phyloP scores from a whole-genome alignment of 1,140 invertebrate genomes.

The Stegodyphus dumicola region DNA sequence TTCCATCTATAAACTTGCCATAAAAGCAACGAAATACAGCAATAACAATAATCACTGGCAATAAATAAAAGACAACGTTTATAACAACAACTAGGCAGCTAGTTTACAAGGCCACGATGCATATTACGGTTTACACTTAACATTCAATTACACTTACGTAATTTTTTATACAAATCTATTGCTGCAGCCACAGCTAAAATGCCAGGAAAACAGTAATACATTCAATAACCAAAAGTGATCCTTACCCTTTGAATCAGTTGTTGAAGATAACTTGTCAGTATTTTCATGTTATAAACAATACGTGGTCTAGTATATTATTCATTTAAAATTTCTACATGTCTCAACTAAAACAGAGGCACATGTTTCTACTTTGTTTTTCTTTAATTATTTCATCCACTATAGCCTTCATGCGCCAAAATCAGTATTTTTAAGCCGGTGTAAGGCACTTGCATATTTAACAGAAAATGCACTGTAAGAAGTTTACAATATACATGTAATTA shows the following conservation, averaged over 20 bases:
- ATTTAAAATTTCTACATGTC: neutral
- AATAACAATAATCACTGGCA: neutral
- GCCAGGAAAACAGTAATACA: too few relatives aligned
- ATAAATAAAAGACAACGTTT: slow-evolving; percentile 25
- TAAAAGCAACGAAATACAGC: neutral
- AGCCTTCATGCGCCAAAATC: neutral
- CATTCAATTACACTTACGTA: slow-evolving; percentile 30
- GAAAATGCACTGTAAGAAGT: too few relatives aligned
- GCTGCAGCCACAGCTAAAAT: too few relatives aligned
- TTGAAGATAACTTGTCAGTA: too few relatives aligned
- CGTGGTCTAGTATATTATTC: too few relatives aligned
- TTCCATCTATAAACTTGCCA: neutral
- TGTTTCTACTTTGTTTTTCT: neutral
- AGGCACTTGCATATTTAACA: slow-evolving; percentile 29
- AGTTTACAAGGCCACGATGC: slow-evolving; percentile 52
- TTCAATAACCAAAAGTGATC: too few relatives aligned
- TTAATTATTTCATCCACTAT: neutral
- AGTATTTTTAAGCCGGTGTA: slow-evolving; percentile 6
- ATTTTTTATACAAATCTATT: neutral
- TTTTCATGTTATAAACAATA: too few relatives aligned
- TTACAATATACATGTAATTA: too few relatives aligned
- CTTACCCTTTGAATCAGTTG: too few relatives aligned
- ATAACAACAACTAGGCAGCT: slow-evolving; percentile 37
- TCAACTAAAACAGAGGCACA: neutral
- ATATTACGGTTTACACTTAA: slow-evolving; percentile 40